A percentile compares a stretch with the other conserved stretches of the same genome.
Evolutionary conservation across 2,888 invertebrate species (phyloP).

Genomic region (Stictocephala bisonia): DNA sequence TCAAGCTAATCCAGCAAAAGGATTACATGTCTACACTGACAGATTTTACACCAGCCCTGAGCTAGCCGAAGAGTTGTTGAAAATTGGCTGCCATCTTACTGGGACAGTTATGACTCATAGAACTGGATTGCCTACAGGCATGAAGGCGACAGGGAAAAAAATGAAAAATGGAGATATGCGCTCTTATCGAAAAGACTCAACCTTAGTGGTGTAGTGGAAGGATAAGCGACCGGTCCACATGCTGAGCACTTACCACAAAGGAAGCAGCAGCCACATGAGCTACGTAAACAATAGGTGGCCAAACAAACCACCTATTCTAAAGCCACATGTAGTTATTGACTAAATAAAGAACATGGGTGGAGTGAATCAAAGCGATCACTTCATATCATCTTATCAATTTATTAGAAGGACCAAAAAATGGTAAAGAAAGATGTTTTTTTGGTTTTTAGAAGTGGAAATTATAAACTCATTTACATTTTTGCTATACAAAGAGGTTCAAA

Average conservation of each 20-base stretch:
- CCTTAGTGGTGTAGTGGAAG: conserved; percentile 15
- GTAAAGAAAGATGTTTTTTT: conserved; percentile 11
- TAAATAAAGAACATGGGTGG: conserved; percentile 1
- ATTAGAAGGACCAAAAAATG: conserved; percentile 8
- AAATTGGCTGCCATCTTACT: conserved; percentile 1
- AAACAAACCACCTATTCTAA: conserved; percentile 1
- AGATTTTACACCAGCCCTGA: conserved; percentile 21
- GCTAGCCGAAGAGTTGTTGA: not conserved
- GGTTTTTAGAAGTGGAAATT: not conserved
- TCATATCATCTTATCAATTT: conserved; percentile 9
- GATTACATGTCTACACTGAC: not conserved
- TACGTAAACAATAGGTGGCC: conserved; percentile 9
- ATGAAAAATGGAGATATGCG: not conserved
- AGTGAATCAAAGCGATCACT: conserved; percentile 20
- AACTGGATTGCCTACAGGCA: not conserved
- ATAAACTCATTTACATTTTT: conserved; percentile 13
- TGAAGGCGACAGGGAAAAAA: conserved; percentile 6
- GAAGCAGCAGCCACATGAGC: conserved; percentile 1
- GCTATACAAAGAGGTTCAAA: not conserved
- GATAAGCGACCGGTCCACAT: conserved; percentile 12
- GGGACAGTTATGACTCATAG: not conserved
- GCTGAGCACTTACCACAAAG: not conserved
- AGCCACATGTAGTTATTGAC: conserved; percentile 10
- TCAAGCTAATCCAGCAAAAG: not conserved
- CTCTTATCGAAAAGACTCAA: not conserved